A percentile compares a stretch with the other conserved stretches of the same genome.
Evolutionary conservation across 2,113 vertebrate species (phyloP).

Genomic region (Dasyornis broadbenti): DNA sequence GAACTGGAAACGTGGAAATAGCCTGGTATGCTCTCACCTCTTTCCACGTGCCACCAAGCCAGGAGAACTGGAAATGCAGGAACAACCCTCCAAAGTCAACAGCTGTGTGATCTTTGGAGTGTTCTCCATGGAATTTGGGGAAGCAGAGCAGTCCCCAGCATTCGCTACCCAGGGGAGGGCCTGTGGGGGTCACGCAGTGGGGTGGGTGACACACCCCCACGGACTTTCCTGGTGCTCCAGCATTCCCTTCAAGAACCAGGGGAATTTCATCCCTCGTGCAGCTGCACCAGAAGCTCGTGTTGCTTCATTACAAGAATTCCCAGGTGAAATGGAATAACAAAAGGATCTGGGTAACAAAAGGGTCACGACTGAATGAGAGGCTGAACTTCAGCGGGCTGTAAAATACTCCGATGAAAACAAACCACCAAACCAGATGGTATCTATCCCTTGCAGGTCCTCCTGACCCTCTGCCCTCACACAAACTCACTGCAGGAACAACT

Average conservation of each 20-base stretch:
- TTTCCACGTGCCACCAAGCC: neutral
- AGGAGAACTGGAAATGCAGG: neutral
- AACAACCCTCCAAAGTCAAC: neutral
- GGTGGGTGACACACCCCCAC: neutral
- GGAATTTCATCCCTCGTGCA: neutral
- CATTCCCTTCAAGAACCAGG: neutral
- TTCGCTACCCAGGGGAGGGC: neutral
- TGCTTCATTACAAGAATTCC: conserved; percentile 4
- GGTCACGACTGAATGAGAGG: neutral
- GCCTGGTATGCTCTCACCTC: neutral
- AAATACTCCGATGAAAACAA: neutral
- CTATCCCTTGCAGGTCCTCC: neutral
- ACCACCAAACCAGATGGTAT: neutral
- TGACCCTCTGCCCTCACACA: neutral
- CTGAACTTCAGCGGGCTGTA: neutral
- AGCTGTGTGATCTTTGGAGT: neutral
- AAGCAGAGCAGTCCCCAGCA: neutral
- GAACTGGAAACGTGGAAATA: neutral
- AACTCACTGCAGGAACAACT: neutral
- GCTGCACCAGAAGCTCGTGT: neutral
- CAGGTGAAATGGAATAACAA: neutral
- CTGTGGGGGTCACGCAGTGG: neutral
- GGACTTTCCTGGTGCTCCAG: neutral
- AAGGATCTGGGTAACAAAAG: neutral
- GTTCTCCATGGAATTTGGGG: neutral